A percentile compares a stretch with the other conserved stretches of the same genome.
Evolutionary conservation across 2,797 vertebrate species (phyloP).

Genomic region (Sternotherus odoratus): DNA sequence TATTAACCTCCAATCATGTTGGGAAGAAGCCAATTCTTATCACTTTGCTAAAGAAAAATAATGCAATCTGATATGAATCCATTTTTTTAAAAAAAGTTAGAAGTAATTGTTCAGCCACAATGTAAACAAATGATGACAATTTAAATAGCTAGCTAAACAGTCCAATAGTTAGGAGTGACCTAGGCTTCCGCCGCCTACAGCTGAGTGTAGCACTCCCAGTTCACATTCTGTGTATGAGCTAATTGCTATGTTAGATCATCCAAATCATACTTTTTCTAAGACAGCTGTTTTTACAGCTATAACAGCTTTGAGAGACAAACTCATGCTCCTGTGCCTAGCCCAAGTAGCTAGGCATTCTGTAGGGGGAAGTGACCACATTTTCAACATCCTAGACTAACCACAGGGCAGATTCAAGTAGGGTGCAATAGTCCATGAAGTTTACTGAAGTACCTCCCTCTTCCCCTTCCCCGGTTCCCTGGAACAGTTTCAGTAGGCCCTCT

Average conservation of each 20-base stretch:
- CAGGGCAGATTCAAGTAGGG: too few species aligned
- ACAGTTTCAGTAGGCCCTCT: too few species aligned
- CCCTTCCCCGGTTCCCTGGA: too few species aligned
- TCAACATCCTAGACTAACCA: too few species aligned
- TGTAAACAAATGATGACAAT: background rate
- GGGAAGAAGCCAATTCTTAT: background rate
- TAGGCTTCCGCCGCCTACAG: background rate
- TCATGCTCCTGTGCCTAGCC: too few species aligned
- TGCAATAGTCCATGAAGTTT: too few species aligned
- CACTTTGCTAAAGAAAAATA: constrained; percentile 2
- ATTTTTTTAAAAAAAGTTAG: background rate
- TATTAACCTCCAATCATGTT: background rate
- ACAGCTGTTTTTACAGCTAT: background rate
- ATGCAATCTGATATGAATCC: background rate
- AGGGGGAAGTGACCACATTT: too few species aligned
- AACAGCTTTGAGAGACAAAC: background rate
- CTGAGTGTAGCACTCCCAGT: background rate
- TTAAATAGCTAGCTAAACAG: background rate
- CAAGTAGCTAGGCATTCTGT: too few species aligned
- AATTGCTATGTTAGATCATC: background rate
- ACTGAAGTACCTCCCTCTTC: too few species aligned
- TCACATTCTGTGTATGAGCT: background rate
- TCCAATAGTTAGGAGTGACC: background rate
- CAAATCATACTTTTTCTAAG: background rate
- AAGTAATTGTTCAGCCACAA: background rate